A percentile compares a stretch with the other conserved stretches of the same genome.
These are phyloP conservation scores for Caenorhabditis uteleia DNA, from an alignment of 2,888 invertebrate genomes.

Conservation along the genomic window DNA sequence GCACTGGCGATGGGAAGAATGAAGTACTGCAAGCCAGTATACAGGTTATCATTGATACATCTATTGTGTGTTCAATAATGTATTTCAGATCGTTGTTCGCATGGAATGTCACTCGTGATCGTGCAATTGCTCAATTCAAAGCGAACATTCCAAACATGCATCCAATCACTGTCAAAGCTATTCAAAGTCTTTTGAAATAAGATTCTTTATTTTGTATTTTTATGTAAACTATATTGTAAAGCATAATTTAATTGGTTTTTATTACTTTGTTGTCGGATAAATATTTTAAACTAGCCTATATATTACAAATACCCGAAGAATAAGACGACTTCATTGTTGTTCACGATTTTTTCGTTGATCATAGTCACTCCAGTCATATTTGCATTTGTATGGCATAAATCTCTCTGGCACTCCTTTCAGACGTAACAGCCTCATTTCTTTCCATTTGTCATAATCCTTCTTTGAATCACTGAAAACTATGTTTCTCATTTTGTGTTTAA, in stretches of 20 bases:
- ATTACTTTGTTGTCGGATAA: neutral
- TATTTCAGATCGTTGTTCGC: conserved; percentile 56
- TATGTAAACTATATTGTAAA: neutral
- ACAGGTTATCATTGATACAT: conserved; percentile 75
- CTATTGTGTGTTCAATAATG: too few species aligned
- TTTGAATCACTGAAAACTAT: conserved; percentile 42
- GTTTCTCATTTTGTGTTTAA: neutral
- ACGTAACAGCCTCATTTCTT: conserved; percentile 50
- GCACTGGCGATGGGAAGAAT: conserved; percentile 85
- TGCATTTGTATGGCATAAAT: conserved; percentile 61
- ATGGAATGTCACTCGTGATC: conserved; percentile 51
- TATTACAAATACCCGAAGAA: neutral
- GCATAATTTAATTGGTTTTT: conserved; percentile 1
- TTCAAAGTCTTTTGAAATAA: conserved; percentile 45
- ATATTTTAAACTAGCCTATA: conserved; percentile 1
- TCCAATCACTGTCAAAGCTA: conserved; percentile 62
- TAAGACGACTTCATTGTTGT: neutral
- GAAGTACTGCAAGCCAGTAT: conserved; percentile 87
- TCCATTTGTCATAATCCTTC: conserved; percentile 62
- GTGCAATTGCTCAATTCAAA: conserved; percentile 58
- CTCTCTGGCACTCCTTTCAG: conserved; percentile 54
- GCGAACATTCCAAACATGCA: conserved; percentile 59
- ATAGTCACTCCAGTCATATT: conserved; percentile 62
- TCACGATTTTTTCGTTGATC: conserved; percentile 33
- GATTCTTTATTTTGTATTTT: conserved; percentile 7